Conservation (phyloP, 1,140 invertebrate genomes). For the Mylabris phalerata region DNA sequence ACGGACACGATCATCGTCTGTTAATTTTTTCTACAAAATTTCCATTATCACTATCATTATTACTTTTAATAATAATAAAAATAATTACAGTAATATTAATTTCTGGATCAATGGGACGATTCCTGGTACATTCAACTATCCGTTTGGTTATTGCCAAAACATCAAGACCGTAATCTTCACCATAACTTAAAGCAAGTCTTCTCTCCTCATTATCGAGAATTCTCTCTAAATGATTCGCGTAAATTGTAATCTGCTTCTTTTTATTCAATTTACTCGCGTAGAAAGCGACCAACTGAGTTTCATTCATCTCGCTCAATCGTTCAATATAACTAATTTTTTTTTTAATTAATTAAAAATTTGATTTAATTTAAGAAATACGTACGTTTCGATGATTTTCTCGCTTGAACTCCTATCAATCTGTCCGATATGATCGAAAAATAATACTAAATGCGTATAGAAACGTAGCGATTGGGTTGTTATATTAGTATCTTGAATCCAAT, state of each 20-base stretch:
- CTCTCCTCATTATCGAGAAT: conserved; percentile 59
- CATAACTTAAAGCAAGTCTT: conserved; percentile 54
- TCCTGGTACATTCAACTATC: conserved; percentile 70
- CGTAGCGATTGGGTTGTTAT: conserved; percentile 57
- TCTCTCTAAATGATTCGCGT: conserved; percentile 69
- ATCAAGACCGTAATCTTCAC: conserved; percentile 70
- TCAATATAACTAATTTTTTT: conserved; percentile 48
- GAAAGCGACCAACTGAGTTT: conserved; percentile 74
- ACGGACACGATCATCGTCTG: conserved; percentile 59
- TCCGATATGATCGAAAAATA: conserved; percentile 74
- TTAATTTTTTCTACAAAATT: conserved; percentile 44
- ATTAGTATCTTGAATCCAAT: conserved; percentile 28
- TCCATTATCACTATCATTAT: background rate
- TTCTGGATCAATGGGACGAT: conserved; percentile 27
- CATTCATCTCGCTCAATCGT: conserved; percentile 61
- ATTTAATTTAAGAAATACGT: conserved; percentile 44
- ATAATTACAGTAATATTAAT: conserved; percentile 22
- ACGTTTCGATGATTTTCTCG: conserved; percentile 66
- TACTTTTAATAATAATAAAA: background rate
- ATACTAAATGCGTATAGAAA: conserved; percentile 77
- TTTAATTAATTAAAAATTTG: background rate
- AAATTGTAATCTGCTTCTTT: conserved; percentile 65
- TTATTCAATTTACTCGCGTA: conserved; percentile 72
- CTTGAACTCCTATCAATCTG: conserved; percentile 60
- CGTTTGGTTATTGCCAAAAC: conserved; percentile 74